Percentiles rank a stretch among this genome's conserved stretches.
Evolutionary conservation across 2,888 invertebrate genomes (phyloP).

Genomic region (Escarpia spicata): DNA sequence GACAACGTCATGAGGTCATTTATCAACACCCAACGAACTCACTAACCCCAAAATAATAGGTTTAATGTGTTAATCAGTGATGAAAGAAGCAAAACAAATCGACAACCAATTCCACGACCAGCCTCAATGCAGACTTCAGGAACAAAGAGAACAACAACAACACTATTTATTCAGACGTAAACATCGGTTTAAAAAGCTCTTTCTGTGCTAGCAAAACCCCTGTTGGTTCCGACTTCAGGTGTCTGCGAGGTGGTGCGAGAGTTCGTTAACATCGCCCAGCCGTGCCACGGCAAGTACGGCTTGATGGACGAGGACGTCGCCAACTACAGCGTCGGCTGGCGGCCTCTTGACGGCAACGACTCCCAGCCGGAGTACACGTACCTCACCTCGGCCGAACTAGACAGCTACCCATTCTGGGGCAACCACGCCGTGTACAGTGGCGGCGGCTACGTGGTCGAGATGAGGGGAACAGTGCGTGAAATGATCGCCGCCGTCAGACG

Average conservation of each 20-base stretch:
- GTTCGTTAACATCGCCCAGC: constrained; percentile 39
- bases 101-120: too few species aligned
- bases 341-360: constrained; percentile 25
- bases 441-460: constrained; percentile 67
- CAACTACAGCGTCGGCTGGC: constrained; percentile 25
- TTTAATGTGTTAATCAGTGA: neutral
- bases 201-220: neutral
- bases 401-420: constrained; percentile 66
- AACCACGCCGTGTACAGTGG: constrained; percentile 65
- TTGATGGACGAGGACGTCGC: constrained; percentile 51
- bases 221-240: constrained; percentile 22
- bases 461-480: constrained; percentile 51
- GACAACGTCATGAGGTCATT: too few species aligned
- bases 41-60: neutral
- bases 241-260: constrained; percentile 27
- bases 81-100: too few species aligned
- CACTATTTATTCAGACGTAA: neutral
- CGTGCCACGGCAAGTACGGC: constrained; percentile 56
- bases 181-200: neutral
- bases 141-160: too few species aligned
- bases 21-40: neutral
- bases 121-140: too few species aligned
- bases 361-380: constrained; percentile 56
- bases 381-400: constrained; percentile 55
- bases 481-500: constrained; percentile 51